Evolutionary conservation across 30 jellyfish, hydroid and myxozoan species (phyloP), one percentile per base, ranked within the genome.

Genomic region (Pelagia noctiluca): DNA sequence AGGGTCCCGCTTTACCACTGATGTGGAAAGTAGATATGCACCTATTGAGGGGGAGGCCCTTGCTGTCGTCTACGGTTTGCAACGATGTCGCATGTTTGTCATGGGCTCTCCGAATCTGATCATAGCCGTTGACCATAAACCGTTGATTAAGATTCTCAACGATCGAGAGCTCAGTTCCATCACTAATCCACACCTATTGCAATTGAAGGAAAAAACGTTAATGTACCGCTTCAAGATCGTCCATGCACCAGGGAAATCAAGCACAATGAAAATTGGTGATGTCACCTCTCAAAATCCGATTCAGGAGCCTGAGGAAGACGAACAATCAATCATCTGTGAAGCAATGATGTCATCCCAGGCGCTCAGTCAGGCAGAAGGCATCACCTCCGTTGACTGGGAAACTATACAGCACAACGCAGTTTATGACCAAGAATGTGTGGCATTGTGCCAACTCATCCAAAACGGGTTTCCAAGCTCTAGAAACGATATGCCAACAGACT

Each of bases 111-210:
- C 94, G 2, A 30, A 53, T 13, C 89, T 76, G 35, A 54, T 78
- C 35, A 84, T 81, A 22, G n/a, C n/a, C n/a, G 90, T 70, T 32
- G 92, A 86, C 89, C 96, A 86, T 71, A 77, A 86, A 37, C 96
- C 96, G 19, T 71, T 75, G 67, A 35, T 46, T 1, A 35, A 35
- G 26, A 77, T 87, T 22, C 47, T 77, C 64, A 64, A 36, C 37
- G 88, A 77, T 74, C 28, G 84, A 13, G 96, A 29, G 23, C 75
- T 87, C 57, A 31, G 33, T 0, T 10, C 65, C 57, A 82, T 88
- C 42, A 0, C 48, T 19, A 88, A 81, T 50, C 95, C 97, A 1
- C 78, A 85, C 11, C 37, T 88, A 1, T 33, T 50, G n/a, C 1
- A 61, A 3, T 5, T 80, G 37, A 80, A 81, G 61, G 95, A 88